Evolutionary conservation across 1,140 invertebrate genomes (phyloP), one percentile per base, ranked within the genome.

Genomic region (Nomia melanderi): DNA sequence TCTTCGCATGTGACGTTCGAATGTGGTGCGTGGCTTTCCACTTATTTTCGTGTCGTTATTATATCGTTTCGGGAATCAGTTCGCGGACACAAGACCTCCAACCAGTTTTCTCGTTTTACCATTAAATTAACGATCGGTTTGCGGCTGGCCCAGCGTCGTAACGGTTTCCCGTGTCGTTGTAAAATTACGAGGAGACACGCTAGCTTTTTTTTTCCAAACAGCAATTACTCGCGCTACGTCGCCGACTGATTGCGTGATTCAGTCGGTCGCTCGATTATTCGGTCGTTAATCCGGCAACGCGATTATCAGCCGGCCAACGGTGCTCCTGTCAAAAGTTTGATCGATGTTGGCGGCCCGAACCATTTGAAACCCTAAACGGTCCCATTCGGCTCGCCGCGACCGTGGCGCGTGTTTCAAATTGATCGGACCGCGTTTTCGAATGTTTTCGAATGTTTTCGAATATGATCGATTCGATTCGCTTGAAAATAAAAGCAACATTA

Each of bases 271-370:
- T 56, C 27, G 27, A 50, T 74, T 25, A 74, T 74, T 56, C 14
- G 1, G 5, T 23, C 23, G 23, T 59, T 69, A 60, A 50, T 69
- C 41, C 33, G 31, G 56, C n/a, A 56, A 59, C 8, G 20, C 17
- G 23, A n/a, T 74, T 74, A 65, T 65, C 50, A 54, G 27, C 2
- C 39, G 36, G 12, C 33, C n/a, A 12, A 31, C 36, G 29, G 7
- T 39, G 44, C 44, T n/a, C 33, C 25, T 17, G 31, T 29, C 64
- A 39, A 47, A 69, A 59, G 11, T 69, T 47, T 69, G 20, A 75
- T 69, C 23, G 29, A 39, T 47, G 1, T 31, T 60, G 14, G 11
- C 12, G 20, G 2, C 23, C 0, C 14, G 9, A 5, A 1, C 27
- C 4, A 14, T 57, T 31, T 3, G 47, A 20, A 20, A 50, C 47